Percentiles rank a stretch among this genome's conserved stretches.
Evolutionary conservation across 2,888 invertebrate genomes (phyloP).

Genomic region (Athripsodes cinereus): DNA sequence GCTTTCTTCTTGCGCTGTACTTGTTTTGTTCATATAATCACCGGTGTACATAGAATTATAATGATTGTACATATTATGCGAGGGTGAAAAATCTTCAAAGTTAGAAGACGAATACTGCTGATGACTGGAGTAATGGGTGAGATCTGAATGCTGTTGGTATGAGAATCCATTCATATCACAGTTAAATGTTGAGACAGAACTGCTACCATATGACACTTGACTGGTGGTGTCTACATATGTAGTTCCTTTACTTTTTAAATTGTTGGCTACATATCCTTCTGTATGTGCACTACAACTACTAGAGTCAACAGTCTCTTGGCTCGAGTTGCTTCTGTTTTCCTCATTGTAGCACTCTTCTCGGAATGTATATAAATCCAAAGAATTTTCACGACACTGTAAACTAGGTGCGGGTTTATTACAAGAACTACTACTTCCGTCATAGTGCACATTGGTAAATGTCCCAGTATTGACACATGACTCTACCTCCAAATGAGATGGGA

Average conservation of each 20-base stretch:
- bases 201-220: neutral
- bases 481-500: constrained; percentile 53
- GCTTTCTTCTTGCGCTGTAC: constrained; percentile 33
- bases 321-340: constrained; percentile 38
- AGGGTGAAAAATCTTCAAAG: constrained; percentile 50
- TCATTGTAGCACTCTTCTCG: constrained; percentile 55
- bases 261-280: constrained; percentile 42
- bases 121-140: constrained; percentile 41
- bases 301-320: constrained; percentile 12
- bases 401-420: constrained; percentile 29
- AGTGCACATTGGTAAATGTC: constrained; percentile 63
- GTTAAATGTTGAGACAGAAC: constrained; percentile 36
- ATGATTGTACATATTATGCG: constrained; percentile 48
- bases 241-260: constrained; percentile 43
- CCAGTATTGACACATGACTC: constrained; percentile 60
- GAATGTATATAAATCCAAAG: constrained; percentile 54
- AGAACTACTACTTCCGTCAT: constrained; percentile 46
- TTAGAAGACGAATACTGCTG: constrained; percentile 48
- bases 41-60: constrained; percentile 45
- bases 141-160: constrained; percentile 36
- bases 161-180: constrained; percentile 43
- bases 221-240: constrained; percentile 35
- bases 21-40: constrained; percentile 37
- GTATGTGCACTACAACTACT: neutral
- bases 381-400: constrained; percentile 49